phyloP scores from a whole-genome alignment of 2,113 vertebrate genomes.

The Pagrus major region DNA sequence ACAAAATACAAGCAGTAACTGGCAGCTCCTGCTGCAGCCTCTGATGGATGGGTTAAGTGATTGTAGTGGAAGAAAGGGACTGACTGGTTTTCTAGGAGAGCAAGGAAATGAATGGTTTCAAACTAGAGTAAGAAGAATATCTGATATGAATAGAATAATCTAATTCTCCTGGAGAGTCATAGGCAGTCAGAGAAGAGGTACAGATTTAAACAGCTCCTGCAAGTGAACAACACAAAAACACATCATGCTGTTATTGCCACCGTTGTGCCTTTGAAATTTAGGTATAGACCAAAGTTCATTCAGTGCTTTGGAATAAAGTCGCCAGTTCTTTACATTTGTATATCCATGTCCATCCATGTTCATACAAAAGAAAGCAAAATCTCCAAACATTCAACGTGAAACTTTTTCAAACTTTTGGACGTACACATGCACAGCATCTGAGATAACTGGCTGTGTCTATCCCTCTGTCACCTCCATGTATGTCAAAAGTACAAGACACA shows the following conservation, averaged over 20 bases:
- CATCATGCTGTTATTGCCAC: neutral
- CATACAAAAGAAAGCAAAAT: too few relatives aligned
- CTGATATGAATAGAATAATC: neutral
- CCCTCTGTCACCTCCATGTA: too few relatives aligned
- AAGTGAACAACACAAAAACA: neutral
- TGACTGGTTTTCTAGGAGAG: neutral
- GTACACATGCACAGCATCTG: too few relatives aligned
- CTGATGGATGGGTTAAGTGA: constrained; percentile 7
- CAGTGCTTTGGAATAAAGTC: too few relatives aligned
- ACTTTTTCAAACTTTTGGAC: too few relatives aligned
- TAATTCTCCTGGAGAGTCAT: neutral
- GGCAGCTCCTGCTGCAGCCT: neutral
- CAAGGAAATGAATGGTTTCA: neutral
- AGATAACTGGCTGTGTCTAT: too few relatives aligned
- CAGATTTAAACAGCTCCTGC: neutral
- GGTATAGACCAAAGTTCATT: neutral
- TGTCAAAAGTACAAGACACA: too few relatives aligned
- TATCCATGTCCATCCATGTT: too few relatives aligned
- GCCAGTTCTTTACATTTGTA: too few relatives aligned
- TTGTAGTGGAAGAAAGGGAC: neutral
- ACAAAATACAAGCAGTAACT: neutral
- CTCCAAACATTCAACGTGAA: too few relatives aligned
- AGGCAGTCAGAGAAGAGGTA: neutral
- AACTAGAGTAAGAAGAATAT: neutral
- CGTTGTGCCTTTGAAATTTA: neutral